These are phyloP conservation scores for Zophobas morio DNA, from an alignment of 1,140 invertebrate species.

Conservation along the genomic window DNA sequence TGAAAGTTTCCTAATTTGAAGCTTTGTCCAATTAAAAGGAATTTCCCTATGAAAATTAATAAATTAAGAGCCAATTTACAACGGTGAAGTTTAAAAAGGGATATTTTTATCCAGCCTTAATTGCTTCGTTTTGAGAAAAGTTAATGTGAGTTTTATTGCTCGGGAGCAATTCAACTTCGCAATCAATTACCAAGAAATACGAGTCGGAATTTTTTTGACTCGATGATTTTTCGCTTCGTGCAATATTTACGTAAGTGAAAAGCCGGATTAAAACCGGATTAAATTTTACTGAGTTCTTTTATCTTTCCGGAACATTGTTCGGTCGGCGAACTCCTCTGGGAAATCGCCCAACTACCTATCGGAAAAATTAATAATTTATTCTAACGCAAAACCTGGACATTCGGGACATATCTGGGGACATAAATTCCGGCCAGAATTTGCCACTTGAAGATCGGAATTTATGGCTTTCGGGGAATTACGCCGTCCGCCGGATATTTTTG, in stretches of 20 bases:
- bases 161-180: not conserved
- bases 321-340: constrained; percentile 26
- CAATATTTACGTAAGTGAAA: not conserved
- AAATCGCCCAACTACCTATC: constrained; percentile 36
- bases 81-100: not conserved
- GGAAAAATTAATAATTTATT: constrained; percentile 42
- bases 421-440: constrained; percentile 33
- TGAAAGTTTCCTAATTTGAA: too few relatives aligned
- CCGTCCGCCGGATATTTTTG: constrained; percentile 13
- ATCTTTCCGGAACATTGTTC: constrained; percentile 3
- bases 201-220: not conserved
- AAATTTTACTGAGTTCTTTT: constrained; percentile 27
- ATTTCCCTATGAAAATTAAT: too few relatives aligned
- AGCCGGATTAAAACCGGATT: constrained; percentile 17
- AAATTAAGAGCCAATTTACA: too few relatives aligned
- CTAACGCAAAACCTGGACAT: constrained; percentile 32
- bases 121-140: not conserved
- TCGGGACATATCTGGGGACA: constrained; percentile 24
- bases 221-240: constrained; percentile 10
- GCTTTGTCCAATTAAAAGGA: too few relatives aligned
- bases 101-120: not conserved
- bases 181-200: not conserved
- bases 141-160: not conserved
- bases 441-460: constrained; percentile 41
- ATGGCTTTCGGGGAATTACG: constrained; percentile 31